Evolutionary conservation across 2,888 invertebrate genomes (phyloP).

Genomic region (Pedicia rivosa): DNA sequence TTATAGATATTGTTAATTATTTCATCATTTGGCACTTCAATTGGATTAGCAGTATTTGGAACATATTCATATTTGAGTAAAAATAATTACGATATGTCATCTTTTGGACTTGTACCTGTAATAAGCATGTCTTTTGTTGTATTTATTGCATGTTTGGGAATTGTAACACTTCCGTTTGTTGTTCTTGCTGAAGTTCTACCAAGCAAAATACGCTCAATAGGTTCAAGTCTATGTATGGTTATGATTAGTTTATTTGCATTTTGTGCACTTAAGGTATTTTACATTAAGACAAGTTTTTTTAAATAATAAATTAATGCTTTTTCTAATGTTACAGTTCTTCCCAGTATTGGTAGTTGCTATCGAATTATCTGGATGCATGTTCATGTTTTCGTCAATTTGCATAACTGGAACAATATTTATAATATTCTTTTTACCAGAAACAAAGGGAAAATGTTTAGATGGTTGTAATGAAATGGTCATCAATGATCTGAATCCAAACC

Average conservation of each 20-base stretch:
- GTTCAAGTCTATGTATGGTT: constrained; percentile 18
- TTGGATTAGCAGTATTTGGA: constrained; percentile 20
- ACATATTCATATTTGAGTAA: constrained; percentile 16
- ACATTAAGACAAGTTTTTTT: no score
- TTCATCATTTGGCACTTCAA: constrained; percentile 19
- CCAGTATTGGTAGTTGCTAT: constrained; percentile 18
- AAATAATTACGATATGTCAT: constrained; percentile 12
- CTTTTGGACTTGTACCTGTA: constrained; percentile 21
- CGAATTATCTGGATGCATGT: constrained; percentile 23
- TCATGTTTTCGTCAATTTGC: constrained; percentile 19
- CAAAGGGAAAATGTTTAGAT: constrained; percentile 26
- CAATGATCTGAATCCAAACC: no score
- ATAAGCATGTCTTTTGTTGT: constrained; percentile 21
- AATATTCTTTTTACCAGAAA: constrained; percentile 21
- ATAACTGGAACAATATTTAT: constrained; percentile 20
- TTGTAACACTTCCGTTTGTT: constrained; percentile 22
- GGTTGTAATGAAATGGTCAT: no score
- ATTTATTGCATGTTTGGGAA: constrained; percentile 21
- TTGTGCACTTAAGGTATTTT: constrained; percentile 20
- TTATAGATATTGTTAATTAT: constrained; percentile 20
- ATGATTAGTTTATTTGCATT: constrained; percentile 19
- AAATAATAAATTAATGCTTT: no score
- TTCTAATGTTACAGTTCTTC: constrained; percentile 8
- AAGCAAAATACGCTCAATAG: constrained; percentile 22
- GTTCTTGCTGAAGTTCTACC: constrained; percentile 25